phyloP scores from a whole-genome alignment of 37 sponge, comb jelly and placozoan genomes.

The Cladorhizidae sp. region DNA sequence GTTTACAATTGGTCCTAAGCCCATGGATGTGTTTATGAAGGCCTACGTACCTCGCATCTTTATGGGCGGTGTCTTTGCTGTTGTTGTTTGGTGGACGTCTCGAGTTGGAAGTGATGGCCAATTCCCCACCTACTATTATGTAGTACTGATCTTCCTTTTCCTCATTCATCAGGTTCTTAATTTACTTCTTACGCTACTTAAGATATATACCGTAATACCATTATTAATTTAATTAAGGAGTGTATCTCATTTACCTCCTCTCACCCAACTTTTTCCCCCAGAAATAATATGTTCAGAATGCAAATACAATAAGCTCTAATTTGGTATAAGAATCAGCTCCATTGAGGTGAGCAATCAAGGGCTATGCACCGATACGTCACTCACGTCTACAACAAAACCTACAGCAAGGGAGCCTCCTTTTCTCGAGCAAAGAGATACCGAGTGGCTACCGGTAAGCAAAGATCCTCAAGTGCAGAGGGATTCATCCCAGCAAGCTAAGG shows the following conservation, averaged over 20 bases:
- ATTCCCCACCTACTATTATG: constrained; percentile 76
- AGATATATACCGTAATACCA: background rate
- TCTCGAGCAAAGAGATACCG: no score
- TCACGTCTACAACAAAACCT: no score
- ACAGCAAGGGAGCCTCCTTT: no score
- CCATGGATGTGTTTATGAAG: constrained; percentile 74
- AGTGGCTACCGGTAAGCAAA: no score
- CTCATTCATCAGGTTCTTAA: constrained; percentile 82
- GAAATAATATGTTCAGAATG: no score
- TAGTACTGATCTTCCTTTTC: constrained; percentile 44
- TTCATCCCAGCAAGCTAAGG: no score
- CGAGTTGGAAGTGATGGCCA: constrained; percentile 39
- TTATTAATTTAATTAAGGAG: no score
- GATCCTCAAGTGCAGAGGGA: no score
- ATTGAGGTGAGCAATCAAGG: no score
- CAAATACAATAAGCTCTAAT: no score
- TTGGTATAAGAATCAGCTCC: no score
- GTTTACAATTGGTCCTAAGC: constrained; percentile 76
- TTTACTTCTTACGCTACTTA: background rate
- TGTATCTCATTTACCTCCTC: background rate
- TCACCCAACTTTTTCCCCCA: background rate
- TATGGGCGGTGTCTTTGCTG: constrained; percentile 70
- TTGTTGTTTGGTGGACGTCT: constrained; percentile 74
- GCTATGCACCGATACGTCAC: no score
- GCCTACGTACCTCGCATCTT: constrained; percentile 63